Percentiles rank a stretch among this genome's conserved stretches.
Evolutionary conservation across 64 coral and sea anemone species (phyloP).

Genomic region (Astreopora myriophthalma): DNA sequence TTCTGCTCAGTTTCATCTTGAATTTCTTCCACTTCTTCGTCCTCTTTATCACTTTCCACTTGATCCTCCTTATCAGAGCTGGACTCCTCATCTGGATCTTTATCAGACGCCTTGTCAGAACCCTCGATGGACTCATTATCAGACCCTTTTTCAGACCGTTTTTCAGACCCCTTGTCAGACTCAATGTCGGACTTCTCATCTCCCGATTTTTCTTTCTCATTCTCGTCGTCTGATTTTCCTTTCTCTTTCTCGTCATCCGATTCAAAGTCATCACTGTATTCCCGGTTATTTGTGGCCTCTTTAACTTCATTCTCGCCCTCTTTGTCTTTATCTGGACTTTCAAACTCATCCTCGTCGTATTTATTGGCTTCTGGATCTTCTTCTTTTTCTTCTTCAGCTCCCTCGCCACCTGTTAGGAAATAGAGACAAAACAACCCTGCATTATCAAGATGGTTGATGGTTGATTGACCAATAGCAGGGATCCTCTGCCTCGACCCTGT

Average conservation of each 20-base stretch:
- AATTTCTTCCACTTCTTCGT: slow-evolving; percentile 42
- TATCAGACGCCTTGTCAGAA: not conserved
- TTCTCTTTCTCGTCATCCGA: slow-evolving; percentile 60
- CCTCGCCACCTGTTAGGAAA: not conserved
- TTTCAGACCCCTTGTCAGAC: not conserved
- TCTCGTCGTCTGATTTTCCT: not conserved
- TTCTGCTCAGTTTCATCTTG: slow-evolving; percentile 58
- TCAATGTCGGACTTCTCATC: not conserved
- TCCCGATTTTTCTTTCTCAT: not conserved
- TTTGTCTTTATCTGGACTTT: slow-evolving; percentile 51
- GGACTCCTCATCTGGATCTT: not conserved
- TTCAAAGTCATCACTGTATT: slow-evolving; percentile 80
- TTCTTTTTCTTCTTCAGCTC: not conserved
- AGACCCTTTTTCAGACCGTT: not conserved
- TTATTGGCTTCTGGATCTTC: slow-evolving; percentile 52
- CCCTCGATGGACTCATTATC: slow-evolving; percentile 2
- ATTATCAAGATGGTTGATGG: too few species aligned
- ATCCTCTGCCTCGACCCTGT: too few species aligned
- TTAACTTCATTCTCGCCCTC: slow-evolving; percentile 41
- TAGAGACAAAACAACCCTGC: too few species aligned
- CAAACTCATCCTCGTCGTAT: slow-evolving; percentile 76
- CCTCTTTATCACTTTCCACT: slow-evolving; percentile 12
- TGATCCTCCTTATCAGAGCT: not conserved
- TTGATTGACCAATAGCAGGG: too few species aligned
- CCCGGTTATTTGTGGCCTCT: too few species aligned